Conservation (phyloP, 2,888 invertebrate species). For the Heliothis peltigera region DNA sequence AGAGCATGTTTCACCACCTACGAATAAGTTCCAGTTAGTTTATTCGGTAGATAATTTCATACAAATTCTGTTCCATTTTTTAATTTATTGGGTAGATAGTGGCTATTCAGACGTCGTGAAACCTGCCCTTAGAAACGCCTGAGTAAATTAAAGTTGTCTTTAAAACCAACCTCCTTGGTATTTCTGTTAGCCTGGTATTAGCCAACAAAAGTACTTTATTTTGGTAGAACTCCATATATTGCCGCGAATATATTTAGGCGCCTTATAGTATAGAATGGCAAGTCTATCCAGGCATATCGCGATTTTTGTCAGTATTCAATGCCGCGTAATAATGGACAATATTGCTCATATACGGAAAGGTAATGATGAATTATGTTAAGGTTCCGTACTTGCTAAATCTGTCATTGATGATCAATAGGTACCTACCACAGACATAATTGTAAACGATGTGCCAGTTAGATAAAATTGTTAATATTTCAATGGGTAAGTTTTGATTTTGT, state of each 20-base stretch:
- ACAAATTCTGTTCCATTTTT: too few species aligned
- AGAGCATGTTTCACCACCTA: too few species aligned
- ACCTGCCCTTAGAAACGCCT: too few species aligned
- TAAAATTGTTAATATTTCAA: neutral
- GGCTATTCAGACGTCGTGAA: too few species aligned
- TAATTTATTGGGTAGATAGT: too few species aligned
- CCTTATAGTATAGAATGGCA: neutral
- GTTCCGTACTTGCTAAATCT: neutral
- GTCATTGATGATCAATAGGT: neutral
- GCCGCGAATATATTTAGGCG: constrained; percentile 4
- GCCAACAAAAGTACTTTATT: neutral
- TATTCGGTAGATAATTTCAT: too few species aligned
- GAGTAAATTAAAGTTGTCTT: too few species aligned
- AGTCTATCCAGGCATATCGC: constrained; percentile 15
- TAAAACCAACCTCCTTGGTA: too few species aligned
- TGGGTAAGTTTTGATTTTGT: too few species aligned
- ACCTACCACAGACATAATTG: too few species aligned
- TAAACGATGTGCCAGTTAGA: neutral
- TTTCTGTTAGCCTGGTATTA: too few species aligned
- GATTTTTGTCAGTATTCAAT: constrained; percentile 11
- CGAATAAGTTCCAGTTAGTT: too few species aligned
- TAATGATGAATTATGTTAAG: neutral
- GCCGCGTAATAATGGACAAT: neutral
- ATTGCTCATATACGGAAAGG: constrained; percentile 2
- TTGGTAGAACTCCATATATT: neutral